Base-by-base conservation (phyloP, 1,140 invertebrate species). In the Drosophila willistoni region DNA sequence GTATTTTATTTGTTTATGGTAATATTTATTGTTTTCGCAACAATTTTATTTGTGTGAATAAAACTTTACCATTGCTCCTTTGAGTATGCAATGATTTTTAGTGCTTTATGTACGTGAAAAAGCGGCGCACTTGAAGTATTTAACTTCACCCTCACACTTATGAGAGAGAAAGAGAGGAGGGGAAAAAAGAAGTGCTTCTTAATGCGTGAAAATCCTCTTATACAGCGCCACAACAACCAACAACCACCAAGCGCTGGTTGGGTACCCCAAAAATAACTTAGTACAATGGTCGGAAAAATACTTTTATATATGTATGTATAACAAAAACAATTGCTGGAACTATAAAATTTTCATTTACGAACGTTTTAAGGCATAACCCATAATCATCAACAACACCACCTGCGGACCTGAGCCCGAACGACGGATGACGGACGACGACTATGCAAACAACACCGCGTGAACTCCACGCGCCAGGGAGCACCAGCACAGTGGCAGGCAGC, bases 271-370 rank as follows among this genome's bases (percentile, higher is more conserved):
- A 78, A 81, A 86, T 86, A 77, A 67, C 71, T 51, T 51, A 10
- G 79, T 76, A 82, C 75, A 47, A 39, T 39, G 12, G 36, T 34
- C 65, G n/a, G 55, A 66, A 55, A 75, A 89, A 80, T 87, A 29
- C 29, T 29, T 7, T 3, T 29, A 29, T 29, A 6, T 29, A 82
- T 85, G 75, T 76, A n/a, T 22, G 19, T 51, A 80, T 68, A 74
- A 82, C 64, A 77, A 62, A 59, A 84, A 74, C 84, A 80, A 87
- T 87, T 87, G 80, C 77, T 84, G 84, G 71, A 74, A 80, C 80
- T 60, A 80, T 87, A 89, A 87, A 87, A 87, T 78, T 78, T 84
- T 77, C 73, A 89, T 89, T 87, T 74, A 74, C 70, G 67, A 77
- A 25, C 64, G 74, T 67, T 77, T 66, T 67, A 36, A 56, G 33